phyloP scores from a whole-genome alignment of 2,888 invertebrate genomes.

The Hyposoter dolosus region DNA sequence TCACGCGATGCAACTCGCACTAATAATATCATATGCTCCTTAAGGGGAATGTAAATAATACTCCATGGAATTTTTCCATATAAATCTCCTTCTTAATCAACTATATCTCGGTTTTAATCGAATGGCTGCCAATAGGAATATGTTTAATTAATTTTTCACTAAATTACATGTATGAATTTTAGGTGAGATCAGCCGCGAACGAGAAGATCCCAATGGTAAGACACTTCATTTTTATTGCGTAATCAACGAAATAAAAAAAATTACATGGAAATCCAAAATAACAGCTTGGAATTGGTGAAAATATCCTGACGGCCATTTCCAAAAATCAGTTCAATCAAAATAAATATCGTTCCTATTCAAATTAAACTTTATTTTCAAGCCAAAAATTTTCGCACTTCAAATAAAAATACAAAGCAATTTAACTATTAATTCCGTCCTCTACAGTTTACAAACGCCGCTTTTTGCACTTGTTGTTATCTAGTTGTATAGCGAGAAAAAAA shows the following conservation, averaged over 20 bases:
- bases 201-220: constrained; percentile 85
- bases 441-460: not conserved
- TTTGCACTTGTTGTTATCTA: not conserved
- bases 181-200: constrained; percentile 85
- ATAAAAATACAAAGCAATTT: not conserved
- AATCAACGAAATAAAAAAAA: not conserved
- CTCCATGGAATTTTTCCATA: constrained; percentile 72
- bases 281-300: not conserved
- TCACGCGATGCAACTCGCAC: constrained; percentile 75
- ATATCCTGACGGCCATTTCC: not conserved
- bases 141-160: constrained; percentile 65
- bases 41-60: constrained; percentile 60
- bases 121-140: constrained; percentile 66
- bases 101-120: constrained; percentile 68
- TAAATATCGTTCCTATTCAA: not conserved
- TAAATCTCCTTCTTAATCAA: constrained; percentile 70
- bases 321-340: not conserved
- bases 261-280: not conserved
- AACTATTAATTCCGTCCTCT: not conserved
- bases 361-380: not conserved
- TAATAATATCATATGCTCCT: constrained; percentile 24
- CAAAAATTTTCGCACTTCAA: not conserved
- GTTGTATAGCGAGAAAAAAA: constrained; percentile 3
- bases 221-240: constrained; percentile 24
- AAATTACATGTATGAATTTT: constrained; percentile 77